Conservation (phyloP, 2,113 vertebrate genomes). For the Austrofundulus limnaeus region DNA sequence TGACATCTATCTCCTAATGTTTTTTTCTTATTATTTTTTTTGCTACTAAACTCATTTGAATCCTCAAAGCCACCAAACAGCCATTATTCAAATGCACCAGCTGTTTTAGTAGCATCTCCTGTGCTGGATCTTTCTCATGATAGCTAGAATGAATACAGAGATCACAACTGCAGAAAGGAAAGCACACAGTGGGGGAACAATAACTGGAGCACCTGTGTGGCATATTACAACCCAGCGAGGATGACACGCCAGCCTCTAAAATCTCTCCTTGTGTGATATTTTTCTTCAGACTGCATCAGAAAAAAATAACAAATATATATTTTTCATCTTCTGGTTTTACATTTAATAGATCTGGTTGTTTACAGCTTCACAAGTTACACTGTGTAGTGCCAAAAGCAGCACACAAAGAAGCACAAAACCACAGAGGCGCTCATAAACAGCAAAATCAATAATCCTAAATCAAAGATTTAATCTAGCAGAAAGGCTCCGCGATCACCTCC, state of each 20-base stretch:
- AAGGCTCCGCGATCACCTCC: conserved; percentile 21
- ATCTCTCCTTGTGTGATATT: not conserved
- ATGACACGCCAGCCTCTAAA: not conserved
- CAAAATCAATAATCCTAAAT: conserved; percentile 54
- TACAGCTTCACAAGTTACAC: not conserved
- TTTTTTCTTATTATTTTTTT: not conserved
- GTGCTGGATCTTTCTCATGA: conserved; percentile 10
- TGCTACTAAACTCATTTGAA: not conserved
- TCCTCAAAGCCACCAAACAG: conserved; percentile 3
- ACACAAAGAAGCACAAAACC: conserved; percentile 10
- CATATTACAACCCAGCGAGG: conserved; percentile 1
- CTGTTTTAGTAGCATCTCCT: conserved; percentile 18
- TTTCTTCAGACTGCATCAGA: not conserved
- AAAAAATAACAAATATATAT: not conserved
- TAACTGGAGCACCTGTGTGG: not conserved
- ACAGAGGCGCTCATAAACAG: not conserved
- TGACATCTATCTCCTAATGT: not conserved
- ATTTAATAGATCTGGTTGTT: conserved; percentile 14
- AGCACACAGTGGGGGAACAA: not conserved
- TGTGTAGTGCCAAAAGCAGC: conserved; percentile 8
- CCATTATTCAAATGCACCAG: conserved; percentile 27
- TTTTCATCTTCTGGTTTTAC: not conserved
- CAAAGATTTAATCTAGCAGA: conserved; percentile 50
- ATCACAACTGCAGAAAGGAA: conserved; percentile 12
- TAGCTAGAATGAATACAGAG: conserved; percentile 6